A percentile compares a stretch with the other conserved stretches of the same genome.
These are phyloP conservation scores for Spheniscus mendiculus DNA, from an alignment of 2,113 vertebrate species.

Conservation along the genomic window DNA sequence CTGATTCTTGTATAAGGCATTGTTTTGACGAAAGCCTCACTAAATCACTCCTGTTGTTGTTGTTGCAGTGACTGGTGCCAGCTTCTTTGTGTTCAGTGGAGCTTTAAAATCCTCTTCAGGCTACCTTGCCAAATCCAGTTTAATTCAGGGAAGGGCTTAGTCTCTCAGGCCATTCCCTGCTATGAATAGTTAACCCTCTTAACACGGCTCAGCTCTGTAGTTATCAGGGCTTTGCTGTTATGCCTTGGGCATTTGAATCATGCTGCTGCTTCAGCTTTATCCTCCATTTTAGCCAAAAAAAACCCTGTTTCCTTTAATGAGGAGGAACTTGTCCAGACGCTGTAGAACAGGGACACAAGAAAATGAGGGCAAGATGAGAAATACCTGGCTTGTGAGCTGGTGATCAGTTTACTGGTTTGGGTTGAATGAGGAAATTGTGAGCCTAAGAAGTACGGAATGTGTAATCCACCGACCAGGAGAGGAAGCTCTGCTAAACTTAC, in stretches of 20 bases:
- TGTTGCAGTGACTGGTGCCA: conserved; percentile 93
- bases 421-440: neutral
- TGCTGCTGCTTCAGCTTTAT: neutral
- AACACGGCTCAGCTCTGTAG: neutral
- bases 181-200: no score
- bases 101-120: conserved; percentile 96
- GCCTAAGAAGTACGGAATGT: neutral
- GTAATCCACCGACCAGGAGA: neutral
- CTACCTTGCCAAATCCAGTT: conserved; percentile 95
- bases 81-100: conserved; percentile 98
- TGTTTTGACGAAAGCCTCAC: neutral
- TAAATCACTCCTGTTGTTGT: conserved; percentile 28
- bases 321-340: neutral
- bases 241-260: neutral
- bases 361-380: neutral
- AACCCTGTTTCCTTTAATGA: neutral
- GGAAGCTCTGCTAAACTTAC: neutral
- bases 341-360: neutral
- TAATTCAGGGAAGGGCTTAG: no score
- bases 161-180: no score
- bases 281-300: neutral
- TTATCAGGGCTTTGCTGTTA: neutral
- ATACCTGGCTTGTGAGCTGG: neutral
- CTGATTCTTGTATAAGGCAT: neutral
- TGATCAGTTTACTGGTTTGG: neutral